Conservation (phyloP, 2,797 vertebrate species). For the Salarias fasciatus region DNA sequence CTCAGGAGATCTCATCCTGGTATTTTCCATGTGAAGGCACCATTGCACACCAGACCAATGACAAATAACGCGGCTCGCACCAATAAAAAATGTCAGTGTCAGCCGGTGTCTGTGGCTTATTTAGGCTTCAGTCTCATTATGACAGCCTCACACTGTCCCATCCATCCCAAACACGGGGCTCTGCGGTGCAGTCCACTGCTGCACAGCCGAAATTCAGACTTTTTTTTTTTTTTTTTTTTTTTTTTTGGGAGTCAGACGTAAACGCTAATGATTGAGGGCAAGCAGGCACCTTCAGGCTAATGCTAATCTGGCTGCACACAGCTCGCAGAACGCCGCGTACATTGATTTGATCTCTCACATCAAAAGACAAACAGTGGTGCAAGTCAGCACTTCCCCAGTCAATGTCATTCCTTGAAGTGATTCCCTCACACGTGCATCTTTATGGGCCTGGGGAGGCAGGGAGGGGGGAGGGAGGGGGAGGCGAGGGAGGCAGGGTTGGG, state of each 20-base stretch:
- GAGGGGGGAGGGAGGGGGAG: conserved; percentile 62
- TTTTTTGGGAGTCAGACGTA: conserved; percentile 74
- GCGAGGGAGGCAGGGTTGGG: conserved; percentile 63
- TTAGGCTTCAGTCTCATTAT: conserved; percentile 64
- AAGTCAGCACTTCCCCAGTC: conserved; percentile 99
- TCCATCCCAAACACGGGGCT: conserved; percentile 43
- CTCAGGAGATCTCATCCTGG: conserved; percentile 77
- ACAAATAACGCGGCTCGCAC: conserved; percentile 76
- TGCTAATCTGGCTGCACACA: conserved; percentile 94
- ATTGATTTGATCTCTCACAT: conserved; percentile 99
- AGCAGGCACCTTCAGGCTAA: conserved; percentile 86
- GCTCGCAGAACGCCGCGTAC: conserved; percentile 91
- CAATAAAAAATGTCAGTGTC: conserved; percentile 79
- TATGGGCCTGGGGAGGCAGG: conserved; percentile 74
- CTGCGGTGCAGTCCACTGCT: conserved; percentile 7
- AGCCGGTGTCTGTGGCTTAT: conserved; percentile 56
- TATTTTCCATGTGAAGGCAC: conserved; percentile 83
- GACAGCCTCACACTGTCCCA: conserved; percentile 60
- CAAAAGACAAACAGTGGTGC: conserved; percentile 99
- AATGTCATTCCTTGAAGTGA: conserved; percentile 99
- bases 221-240: too few species aligned
- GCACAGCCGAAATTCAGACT: conserved; percentile 74
- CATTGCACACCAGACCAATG: conserved; percentile 77
- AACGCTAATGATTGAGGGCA: conserved; percentile 82
- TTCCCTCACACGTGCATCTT: conserved; percentile 92